A percentile compares a stretch with the other conserved stretches of the same genome.
Evolutionary conservation across 2,113 vertebrate genomes (phyloP).

Genomic region (Sinocyclocheilus rhinocerous): DNA sequence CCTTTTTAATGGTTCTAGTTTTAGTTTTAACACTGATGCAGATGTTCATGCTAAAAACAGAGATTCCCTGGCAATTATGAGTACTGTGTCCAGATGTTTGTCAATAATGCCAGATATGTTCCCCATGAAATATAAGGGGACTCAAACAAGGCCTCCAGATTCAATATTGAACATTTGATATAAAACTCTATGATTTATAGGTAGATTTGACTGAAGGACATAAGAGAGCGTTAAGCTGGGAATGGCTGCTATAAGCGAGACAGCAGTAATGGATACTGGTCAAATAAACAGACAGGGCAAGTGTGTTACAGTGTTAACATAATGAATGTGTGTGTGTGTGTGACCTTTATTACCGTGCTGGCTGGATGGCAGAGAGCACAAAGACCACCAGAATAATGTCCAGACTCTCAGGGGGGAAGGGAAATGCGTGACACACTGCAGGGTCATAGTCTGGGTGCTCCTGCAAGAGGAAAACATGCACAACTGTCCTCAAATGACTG

Average conservation of each 20-base stretch:
- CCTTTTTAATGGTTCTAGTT: no score
- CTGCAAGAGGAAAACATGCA: conserved; percentile 68
- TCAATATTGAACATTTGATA: not conserved
- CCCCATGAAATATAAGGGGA: not conserved
- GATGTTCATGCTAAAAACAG: no score
- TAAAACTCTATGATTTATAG: not conserved
- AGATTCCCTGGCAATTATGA: no score
- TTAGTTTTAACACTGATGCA: no score
- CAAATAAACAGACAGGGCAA: conserved; percentile 40
- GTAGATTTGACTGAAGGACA: not conserved
- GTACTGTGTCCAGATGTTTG: not conserved
- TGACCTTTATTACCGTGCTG: conserved; percentile 83
- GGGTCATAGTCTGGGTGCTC: conserved; percentile 80
- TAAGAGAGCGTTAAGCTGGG: not conserved
- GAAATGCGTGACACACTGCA: conserved; percentile 83
- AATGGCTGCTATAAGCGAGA: not conserved
- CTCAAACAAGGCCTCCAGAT: not conserved
- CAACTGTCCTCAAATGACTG: not conserved
- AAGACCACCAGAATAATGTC: conserved; percentile 89
- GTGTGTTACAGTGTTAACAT: conserved; percentile 38
- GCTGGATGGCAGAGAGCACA: conserved; percentile 91
- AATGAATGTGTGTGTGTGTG: conserved; percentile 67
- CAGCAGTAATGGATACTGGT: not conserved
- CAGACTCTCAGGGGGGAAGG: conserved; percentile 86
- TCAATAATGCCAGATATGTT: not conserved